Conservation (phyloP, 2,888 invertebrate species). For the Pristionchus entomophagus region DNA sequence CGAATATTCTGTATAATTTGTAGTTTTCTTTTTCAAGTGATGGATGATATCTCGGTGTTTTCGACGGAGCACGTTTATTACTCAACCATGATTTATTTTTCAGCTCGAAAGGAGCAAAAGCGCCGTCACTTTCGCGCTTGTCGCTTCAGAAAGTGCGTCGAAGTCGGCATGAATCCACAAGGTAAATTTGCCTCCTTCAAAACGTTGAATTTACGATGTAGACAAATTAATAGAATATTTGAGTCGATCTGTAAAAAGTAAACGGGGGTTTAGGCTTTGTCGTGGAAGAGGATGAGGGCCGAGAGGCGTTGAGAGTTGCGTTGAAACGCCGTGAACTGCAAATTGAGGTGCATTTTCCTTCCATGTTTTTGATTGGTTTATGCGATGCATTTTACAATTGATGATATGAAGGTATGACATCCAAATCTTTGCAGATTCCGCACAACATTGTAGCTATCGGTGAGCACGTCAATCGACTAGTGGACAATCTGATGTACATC, state of each 20-base stretch:
- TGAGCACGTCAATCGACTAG: background rate
- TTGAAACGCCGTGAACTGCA: no score
- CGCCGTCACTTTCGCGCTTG: background rate
- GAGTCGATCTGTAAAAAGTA: background rate
- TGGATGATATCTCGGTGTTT: no score
- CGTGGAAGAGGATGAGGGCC: background rate
- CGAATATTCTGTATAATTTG: no score
- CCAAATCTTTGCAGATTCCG: background rate
- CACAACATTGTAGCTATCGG: background rate
- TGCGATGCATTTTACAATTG: no score
- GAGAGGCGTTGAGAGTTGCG: background rate
- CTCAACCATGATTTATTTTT: no score
- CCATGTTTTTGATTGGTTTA: background rate
- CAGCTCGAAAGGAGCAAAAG: constrained; percentile 12
- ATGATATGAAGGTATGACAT: no score
- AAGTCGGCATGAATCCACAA: background rate
- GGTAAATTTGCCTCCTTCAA: background rate
- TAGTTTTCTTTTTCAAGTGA: no score
- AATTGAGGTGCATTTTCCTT: no score
- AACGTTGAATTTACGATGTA: no score
- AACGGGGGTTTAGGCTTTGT: background rate
- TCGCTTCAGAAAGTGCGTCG: background rate
- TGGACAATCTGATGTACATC: background rate
- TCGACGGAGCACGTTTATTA: no score
- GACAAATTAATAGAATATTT: background rate